Base-by-base conservation (phyloP, 2,888 invertebrate genomes). In the Carpatolechia fugitivella region DNA sequence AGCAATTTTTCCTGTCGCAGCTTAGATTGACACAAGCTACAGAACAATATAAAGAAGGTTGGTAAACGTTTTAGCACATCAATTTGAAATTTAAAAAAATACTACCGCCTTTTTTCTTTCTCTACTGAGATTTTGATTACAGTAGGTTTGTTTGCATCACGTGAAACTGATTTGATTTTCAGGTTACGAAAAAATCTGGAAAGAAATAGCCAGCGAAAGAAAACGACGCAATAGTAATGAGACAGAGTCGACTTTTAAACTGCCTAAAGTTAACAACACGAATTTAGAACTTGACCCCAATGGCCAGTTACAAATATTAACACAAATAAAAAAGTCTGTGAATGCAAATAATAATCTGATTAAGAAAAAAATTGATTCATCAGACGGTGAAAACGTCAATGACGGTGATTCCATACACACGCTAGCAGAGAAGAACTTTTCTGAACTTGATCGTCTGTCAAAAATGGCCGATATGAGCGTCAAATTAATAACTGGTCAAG, bases 111-210 rank as follows among this genome's bases (percentile, higher is more conserved):
- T n/a, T n/a, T n/a, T n/a, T n/a, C n/a, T n/a, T n/a, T n/a, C n/a
- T n/a, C n/a, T n/a, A n/a, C n/a, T n/a, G n/a, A n/a, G n/a, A n/a
- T n/a, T n/a, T n/a, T n/a, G n/a, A n/a, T n/a, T n/a, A n/a, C n/a
- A n/a, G n/a, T n/a, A 4, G 8, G 16, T 11, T 14, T 11, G 7
- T 14, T 40, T 14, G n/a, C n/a, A n/a, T n/a, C n/a, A n/a, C n/a
- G n/a, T n/a, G n/a, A n/a, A n/a, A n/a, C n/a, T n/a, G n/a, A n/a
- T 40, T 16, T 10, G 38, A 49, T 62, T 91, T 88, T 52, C 83
- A 93, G 93, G 86, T 58, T 91, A 92, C 68, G 94, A 94, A 77
- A 85, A 82, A 51, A 88, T 90, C 47, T 94, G 94, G 94, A 86
- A 91, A 65, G 91, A 91, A 70, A 90, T 94, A 60, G 66, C 94